Evolutionary conservation across 2,113 vertebrate genomes (phyloP).

Genomic region (Nothocercus julius): DNA sequence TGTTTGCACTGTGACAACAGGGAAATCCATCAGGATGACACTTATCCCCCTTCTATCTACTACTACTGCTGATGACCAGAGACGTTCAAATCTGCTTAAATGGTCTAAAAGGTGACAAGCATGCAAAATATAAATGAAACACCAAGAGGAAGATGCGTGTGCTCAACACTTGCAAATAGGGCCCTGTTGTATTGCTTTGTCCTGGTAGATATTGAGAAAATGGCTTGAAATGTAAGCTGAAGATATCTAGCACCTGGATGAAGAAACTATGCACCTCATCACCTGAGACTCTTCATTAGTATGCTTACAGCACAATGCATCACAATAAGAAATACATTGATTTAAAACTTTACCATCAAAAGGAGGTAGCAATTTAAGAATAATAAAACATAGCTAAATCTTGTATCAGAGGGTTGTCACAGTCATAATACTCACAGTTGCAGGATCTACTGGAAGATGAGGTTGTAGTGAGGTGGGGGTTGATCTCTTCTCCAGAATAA

Average conservation of each 20-base stretch:
- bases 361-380: not conserved
- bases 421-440: not conserved
- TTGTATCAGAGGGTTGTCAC: not conserved
- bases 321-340: not conserved
- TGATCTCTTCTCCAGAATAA: too few species aligned
- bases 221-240: not conserved
- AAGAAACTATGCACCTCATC: not conserved
- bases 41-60: not conserved
- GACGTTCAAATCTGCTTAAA: not conserved
- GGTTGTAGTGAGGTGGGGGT: too few species aligned
- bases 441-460: slow-evolving; percentile 7
- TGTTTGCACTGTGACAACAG: not conserved
- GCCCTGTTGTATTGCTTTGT: not conserved
- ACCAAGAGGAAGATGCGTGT: not conserved
- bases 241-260: not conserved
- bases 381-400: not conserved
- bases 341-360: not conserved
- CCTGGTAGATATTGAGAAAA: not conserved
- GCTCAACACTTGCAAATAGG: not conserved
- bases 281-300: not conserved
- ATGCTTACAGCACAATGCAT: not conserved
- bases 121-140: not conserved
- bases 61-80: not conserved
- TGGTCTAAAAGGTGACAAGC: not conserved
- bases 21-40: not conserved